phyloP scores from a whole-genome alignment of 2,888 invertebrate genomes.

The Pasiphila rectangulata region DNA sequence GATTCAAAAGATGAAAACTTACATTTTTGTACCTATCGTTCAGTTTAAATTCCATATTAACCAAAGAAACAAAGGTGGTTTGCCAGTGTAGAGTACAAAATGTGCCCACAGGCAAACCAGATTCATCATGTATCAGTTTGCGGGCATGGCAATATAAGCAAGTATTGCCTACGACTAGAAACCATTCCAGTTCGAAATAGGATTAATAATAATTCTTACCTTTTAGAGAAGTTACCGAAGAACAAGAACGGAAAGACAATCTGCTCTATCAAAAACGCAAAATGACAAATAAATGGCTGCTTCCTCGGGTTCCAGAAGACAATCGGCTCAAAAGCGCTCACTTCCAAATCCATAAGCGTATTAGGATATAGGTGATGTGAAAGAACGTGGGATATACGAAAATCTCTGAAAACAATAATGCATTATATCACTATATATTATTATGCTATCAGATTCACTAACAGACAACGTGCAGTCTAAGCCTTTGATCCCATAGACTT shows the following conservation, averaged over 20 bases:
- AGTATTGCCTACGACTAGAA: neutral
- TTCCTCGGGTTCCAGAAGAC: constrained; percentile 85
- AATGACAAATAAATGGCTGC: constrained; percentile 66
- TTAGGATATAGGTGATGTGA: constrained; percentile 91
- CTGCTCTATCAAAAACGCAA: constrained; percentile 74
- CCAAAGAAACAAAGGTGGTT: too few species aligned
- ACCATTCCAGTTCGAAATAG: neutral
- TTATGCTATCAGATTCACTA: too few species aligned
- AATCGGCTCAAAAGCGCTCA: constrained; percentile 85
- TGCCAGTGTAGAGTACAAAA: too few species aligned
- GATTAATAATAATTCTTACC: constrained; percentile 22
- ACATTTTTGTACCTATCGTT: too few species aligned
- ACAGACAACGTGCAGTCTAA: too few species aligned
- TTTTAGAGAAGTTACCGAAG: constrained; percentile 52
- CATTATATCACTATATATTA: too few species aligned
- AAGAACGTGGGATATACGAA: constrained; percentile 87
- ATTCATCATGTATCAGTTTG: neutral
- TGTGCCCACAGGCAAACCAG: too few species aligned
- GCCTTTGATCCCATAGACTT: too few species aligned
- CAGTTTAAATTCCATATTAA: too few species aligned
- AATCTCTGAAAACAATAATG: constrained; percentile 75
- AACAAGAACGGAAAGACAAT: constrained; percentile 58
- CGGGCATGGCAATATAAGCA: neutral
- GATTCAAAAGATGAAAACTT: too few species aligned
- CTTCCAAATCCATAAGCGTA: constrained; percentile 86